Percentiles rank a stretch among this genome's conserved stretches.
phyloP scores from a whole-genome alignment of 2,113 vertebrate species.

The Limnothrissa miodon region DNA sequence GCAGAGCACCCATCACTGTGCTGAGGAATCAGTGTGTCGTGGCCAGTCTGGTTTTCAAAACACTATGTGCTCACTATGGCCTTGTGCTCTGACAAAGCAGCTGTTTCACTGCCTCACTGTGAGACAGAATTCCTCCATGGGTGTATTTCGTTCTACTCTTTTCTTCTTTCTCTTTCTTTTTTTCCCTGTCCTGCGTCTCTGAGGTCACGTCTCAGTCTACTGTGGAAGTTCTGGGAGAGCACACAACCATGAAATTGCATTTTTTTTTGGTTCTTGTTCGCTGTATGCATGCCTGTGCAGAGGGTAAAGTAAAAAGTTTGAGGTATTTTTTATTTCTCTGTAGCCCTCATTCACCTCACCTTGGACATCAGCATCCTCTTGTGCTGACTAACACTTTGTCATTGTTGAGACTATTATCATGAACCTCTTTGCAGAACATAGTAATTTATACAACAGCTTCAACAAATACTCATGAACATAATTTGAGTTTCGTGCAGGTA shows the following conservation, averaged over 20 bases:
- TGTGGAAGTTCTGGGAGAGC: conserved; percentile 8
- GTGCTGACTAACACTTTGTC: neutral
- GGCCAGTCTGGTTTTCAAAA: neutral
- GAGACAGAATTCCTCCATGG: neutral
- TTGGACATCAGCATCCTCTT: neutral
- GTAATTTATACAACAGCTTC: neutral
- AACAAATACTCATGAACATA: neutral
- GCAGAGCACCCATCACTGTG: too few species aligned
- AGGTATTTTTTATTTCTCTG: neutral
- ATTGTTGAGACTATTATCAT: neutral
- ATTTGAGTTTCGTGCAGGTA: neutral
- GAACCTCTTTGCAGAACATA: neutral
- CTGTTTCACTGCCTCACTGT: neutral
- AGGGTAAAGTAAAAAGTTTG: neutral
- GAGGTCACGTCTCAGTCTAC: conserved; percentile 20
- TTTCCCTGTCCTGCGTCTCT: neutral
- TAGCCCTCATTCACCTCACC: neutral
- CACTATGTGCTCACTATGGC: neutral
- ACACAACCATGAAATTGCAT: neutral
- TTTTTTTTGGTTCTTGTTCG: conserved; percentile 4
- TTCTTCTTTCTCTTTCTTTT: conserved; percentile 21
- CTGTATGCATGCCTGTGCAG: neutral
- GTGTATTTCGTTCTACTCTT: too few species aligned
- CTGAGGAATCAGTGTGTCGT: too few species aligned
- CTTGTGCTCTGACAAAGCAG: too few species aligned